Base-by-base conservation (phyloP, 35 echinoderm and acorn worm genomes). In the Holothuria glaberrima region DNA sequence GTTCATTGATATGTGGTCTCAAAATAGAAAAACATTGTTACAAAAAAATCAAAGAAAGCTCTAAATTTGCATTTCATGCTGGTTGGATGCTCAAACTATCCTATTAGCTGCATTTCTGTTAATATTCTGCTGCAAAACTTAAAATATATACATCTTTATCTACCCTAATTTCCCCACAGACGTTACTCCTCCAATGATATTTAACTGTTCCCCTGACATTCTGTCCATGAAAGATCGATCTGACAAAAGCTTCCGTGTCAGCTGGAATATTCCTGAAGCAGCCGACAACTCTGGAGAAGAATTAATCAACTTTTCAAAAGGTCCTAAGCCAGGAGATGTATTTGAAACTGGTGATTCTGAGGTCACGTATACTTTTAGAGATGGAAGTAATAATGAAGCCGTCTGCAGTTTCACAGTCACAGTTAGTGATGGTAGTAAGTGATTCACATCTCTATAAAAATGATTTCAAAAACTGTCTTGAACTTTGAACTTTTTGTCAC, bases 371-470 rank as follows among this genome's bases (percentile, higher is more conserved):
- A 84, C 9, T 0, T 84, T 64, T 1, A 59, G 28, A 38, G 80
- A 84, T 17, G 30, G 54, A 48, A 84, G 80, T 38, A 30, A 30
- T 18, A 84, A 84, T 20, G 34, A 22, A 28, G 80, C 54, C 5
- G 9, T 59, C 31, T 84, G 80, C 46, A 48, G 32, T 48, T 84
- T 84, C 58, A 61, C 57, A 3, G 80, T 84, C 7, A 61, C 30
- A 9, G 59, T 84, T 12, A 32, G 57, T 84, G 80, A 84, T 30
- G 80, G 80, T 9, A 84, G 80, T 84, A 84, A 84, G 80, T 38
- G 20, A 6, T 29, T 41, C 7, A 41, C 9, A 9, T 12, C 12
- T 25, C 25, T 33, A 0, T 26, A 26, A 27, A 12, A 25, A 54
- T 54, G 5, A 17, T 17, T 14, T 54, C 50, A 9, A 54, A 54